Percentiles rank a stretch among this genome's conserved stretches.
Evolutionary conservation across 2,888 invertebrate genomes (phyloP).

Genomic region (Cyclophora albipunctata): DNA sequence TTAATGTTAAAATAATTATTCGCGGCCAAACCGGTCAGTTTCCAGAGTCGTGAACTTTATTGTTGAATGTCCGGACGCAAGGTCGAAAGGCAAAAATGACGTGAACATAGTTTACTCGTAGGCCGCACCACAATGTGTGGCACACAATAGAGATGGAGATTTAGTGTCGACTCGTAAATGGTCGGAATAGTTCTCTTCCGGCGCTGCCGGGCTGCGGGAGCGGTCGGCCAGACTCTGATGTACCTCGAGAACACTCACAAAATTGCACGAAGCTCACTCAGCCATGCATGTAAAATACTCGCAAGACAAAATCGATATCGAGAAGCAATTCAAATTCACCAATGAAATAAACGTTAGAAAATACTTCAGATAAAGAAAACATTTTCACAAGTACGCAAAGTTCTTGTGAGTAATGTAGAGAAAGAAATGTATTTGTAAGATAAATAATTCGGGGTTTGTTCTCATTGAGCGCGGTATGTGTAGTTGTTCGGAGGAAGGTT

Average conservation of each 20-base stretch:
- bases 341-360: too few relatives aligned
- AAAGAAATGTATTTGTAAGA: too few relatives aligned
- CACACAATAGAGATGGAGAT: conserved; percentile 38
- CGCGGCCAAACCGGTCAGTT: background rate
- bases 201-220: conserved; percentile 14
- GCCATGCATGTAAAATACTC: too few relatives aligned
- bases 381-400: too few relatives aligned
- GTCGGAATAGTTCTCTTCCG: conserved; percentile 51
- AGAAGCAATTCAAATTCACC: too few relatives aligned
- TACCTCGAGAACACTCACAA: background rate
- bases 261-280: too few relatives aligned
- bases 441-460: too few relatives aligned
- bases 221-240: background rate
- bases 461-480: too few relatives aligned
- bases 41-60: background rate
- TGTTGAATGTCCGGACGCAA: background rate
- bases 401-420: too few relatives aligned
- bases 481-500: too few relatives aligned
- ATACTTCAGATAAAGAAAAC: too few relatives aligned
- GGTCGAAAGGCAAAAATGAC: background rate
- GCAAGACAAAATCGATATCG: too few relatives aligned
- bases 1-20: conserved; percentile 7
- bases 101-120: conserved; percentile 22
- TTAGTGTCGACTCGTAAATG: conserved; percentile 42
- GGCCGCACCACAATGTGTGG: conserved; percentile 20